A percentile compares a stretch with the other conserved stretches of the same genome.
Evolutionary conservation across 2,113 vertebrate genomes (phyloP).

Genomic region (Girardinichthys multiradiatus): DNA sequence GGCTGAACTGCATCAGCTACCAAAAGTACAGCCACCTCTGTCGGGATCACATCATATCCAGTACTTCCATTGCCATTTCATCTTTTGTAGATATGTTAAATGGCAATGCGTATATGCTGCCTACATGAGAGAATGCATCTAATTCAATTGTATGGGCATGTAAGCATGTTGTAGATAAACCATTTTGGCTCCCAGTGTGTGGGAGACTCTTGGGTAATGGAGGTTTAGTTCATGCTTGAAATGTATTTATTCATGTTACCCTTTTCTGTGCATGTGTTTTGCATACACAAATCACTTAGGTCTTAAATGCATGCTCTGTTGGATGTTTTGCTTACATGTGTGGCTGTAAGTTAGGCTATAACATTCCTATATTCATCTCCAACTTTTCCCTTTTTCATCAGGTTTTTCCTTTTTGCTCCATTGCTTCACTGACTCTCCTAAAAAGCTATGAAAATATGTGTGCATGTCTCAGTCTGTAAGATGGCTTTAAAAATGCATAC

Average conservation of each 20-base stretch:
- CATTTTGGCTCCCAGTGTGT: conserved; percentile 29
- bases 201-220: conserved; percentile 20
- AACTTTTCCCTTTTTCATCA: neutral
- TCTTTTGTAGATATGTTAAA: conserved; percentile 9
- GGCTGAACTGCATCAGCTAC: neutral
- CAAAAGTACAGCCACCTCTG: neutral
- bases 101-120: conserved; percentile 27
- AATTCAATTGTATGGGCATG: conserved; percentile 46
- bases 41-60: neutral
- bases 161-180: conserved; percentile 23
- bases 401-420: neutral
- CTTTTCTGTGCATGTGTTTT: conserved; percentile 2
- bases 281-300: conserved; percentile 31
- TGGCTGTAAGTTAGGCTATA: conserved; percentile 34
- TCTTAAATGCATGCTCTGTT: conserved; percentile 30
- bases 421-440: conserved; percentile 1
- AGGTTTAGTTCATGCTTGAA: conserved; percentile 59
- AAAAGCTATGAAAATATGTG: conserved; percentile 9
- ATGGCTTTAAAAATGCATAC: conserved; percentile 72
- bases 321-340: conserved; percentile 26
- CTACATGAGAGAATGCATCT: conserved; percentile 52
- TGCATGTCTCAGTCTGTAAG: conserved; percentile 18
- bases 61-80: neutral
- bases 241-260: conserved; percentile 72
- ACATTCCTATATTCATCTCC: conserved; percentile 10